Base-by-base conservation (phyloP, 2,113 vertebrate species). In the Casuarius casuarius region DNA sequence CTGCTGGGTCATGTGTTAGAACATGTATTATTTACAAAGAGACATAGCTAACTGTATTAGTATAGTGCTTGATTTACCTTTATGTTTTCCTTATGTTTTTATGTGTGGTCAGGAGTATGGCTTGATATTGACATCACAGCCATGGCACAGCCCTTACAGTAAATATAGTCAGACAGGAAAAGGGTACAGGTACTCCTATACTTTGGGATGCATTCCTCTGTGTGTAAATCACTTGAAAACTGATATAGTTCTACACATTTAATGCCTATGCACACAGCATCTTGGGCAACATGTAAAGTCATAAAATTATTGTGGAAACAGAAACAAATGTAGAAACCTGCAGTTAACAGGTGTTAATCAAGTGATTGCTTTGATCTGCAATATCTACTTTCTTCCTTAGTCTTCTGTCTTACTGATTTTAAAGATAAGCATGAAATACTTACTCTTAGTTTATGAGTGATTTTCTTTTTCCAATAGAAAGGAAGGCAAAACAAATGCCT, bases 61-160 rank as follows among this genome's bases (percentile, higher is more conserved):
- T 8, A 35, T 3, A 42, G 29, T 48, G 29, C 12, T 35, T 29
- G 49, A 38, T 72, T 49, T 72, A 5, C 5, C 28, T 78, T 59
- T 65, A 20, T 2, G 1, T 62, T 73, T 79, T 73, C 40, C 51
- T 29, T 10, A 13, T n/a, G n/a, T n/a, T n/a, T n/a, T n/a, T n/a
- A n/a, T n/a, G 0, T 7, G 8, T 14, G 9, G 5, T 3, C 54
- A 72, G 52, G 7, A 5, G 2, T 66, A 14, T 40, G 33, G 20
- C 52, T 79, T 56, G 14, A 12, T 49, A 38, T 22, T 62, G 40
- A 9, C 54, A 33, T 17, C 19, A 38, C 7, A 44, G 7, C 12
- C 29, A 35, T 44, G 22, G 18, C 48, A 85, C 17, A 38, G 9
- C 15, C 29, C 10, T 44, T 44, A 44, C 1, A 1, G 8, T 26